Conservation (phyloP, 2,113 vertebrate species). For the Corythaixoides concolor region DNA sequence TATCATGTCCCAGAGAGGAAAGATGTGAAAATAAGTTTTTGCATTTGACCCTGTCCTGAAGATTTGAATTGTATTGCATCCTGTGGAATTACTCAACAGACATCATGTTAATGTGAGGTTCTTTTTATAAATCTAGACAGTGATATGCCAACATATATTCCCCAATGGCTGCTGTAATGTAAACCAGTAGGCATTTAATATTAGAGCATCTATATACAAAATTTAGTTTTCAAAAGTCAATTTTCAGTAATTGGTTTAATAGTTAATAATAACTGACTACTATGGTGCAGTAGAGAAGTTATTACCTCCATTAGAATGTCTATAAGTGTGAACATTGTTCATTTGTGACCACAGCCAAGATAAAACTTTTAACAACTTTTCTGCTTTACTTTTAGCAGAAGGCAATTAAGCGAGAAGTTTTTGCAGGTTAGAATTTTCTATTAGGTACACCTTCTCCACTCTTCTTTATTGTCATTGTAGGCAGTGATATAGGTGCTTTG, state of each 20-base stretch:
- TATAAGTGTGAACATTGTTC: not conserved
- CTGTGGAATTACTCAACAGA: not conserved
- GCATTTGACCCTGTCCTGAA: not conserved
- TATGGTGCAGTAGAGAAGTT: not conserved
- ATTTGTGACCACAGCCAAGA: not conserved
- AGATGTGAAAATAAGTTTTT: not conserved
- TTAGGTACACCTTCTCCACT: not conserved
- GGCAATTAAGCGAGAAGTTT: not conserved
- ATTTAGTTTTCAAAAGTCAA: not conserved
- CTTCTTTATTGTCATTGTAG: not conserved
- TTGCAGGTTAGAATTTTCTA: not conserved
- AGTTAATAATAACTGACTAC: slow-evolving; percentile 9
- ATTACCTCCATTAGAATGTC: not conserved
- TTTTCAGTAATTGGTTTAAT: slow-evolving; percentile 13
- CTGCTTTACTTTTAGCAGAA: not conserved
- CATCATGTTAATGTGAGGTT: not conserved
- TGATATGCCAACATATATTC: not conserved
- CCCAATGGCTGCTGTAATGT: not conserved
- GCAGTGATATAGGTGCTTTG: not conserved
- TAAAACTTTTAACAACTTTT: not conserved
- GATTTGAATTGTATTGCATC: not conserved
- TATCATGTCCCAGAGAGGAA: not conserved
- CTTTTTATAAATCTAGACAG: not conserved
- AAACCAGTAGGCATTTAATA: not conserved
- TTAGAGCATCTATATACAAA: not conserved